phyloP scores from a whole-genome alignment of 2,113 vertebrate species.

The Dendropsophus ebraccatus region DNA sequence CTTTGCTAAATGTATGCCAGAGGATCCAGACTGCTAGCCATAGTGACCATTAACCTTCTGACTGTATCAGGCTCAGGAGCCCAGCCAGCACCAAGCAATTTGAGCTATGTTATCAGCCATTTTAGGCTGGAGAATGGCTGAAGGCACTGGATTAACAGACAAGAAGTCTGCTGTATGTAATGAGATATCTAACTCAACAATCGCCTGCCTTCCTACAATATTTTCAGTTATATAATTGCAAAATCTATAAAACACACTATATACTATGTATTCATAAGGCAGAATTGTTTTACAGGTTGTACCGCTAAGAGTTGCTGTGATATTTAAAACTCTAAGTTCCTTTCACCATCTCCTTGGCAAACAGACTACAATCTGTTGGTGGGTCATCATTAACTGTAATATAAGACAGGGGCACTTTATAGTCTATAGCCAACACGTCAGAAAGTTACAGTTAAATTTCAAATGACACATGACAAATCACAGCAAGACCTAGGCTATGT shows the following conservation, averaged over 20 bases:
- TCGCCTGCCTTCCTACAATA: background rate
- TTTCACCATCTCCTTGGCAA: too few species aligned
- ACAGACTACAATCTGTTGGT: too few species aligned
- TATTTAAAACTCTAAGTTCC: too few species aligned
- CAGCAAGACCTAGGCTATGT: too few species aligned
- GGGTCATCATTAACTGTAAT: too few species aligned
- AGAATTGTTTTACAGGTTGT: too few species aligned
- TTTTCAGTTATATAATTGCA: background rate
- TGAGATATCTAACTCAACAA: background rate
- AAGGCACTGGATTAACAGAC: background rate
- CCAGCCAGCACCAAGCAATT: background rate
- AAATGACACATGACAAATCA: too few species aligned
- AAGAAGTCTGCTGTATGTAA: background rate
- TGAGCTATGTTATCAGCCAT: conserved; percentile 1
- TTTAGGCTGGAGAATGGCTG: background rate
- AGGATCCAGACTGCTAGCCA: background rate
- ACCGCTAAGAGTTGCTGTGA: too few species aligned
- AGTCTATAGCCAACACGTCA: too few species aligned
- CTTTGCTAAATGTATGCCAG: conserved; percentile 8
- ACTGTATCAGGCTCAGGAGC: background rate
- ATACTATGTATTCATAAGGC: background rate
- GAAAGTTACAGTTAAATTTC: too few species aligned
- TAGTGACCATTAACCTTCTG: conserved; percentile 8
- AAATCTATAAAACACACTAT: background rate
- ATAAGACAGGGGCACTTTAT: too few species aligned